Evolutionary conservation across 1,140 invertebrate species (phyloP).

Genomic region (Conopomorpha cramerella): DNA sequence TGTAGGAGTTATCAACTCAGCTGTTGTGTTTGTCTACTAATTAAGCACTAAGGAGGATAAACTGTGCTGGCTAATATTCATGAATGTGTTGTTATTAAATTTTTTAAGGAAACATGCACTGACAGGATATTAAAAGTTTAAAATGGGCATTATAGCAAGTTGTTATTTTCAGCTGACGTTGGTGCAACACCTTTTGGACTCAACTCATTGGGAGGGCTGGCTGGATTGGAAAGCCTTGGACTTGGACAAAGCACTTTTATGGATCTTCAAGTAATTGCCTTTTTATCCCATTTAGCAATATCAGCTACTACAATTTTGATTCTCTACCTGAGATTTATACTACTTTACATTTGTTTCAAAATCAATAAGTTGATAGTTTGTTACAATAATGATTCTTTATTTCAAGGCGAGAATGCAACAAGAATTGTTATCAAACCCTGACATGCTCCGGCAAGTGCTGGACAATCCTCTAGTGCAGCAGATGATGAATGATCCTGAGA

Average conservation of each 20-base stretch:
- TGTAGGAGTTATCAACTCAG: too few species aligned
- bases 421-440: conserved; percentile 90
- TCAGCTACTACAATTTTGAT: too few species aligned
- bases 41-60: too few species aligned
- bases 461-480: conserved; percentile 97
- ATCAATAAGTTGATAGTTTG: too few species aligned
- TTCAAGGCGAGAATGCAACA: conserved; percentile 86
- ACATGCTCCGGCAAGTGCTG: conserved; percentile 90
- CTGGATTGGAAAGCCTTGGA: conserved; percentile 81
- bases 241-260: conserved; percentile 86
- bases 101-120: too few species aligned
- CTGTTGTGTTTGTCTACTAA: too few species aligned
- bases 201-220: conserved; percentile 81
- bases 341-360: too few species aligned
- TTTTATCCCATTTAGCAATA: too few species aligned
- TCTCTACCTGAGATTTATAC: too few species aligned
- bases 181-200: conserved; percentile 78
- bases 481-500: conserved; percentile 96
- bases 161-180: conserved; percentile 67
- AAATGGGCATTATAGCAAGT: too few species aligned
- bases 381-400: conserved; percentile 3
- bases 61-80: too few species aligned
- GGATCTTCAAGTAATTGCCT: conserved; percentile 79
- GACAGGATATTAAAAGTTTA: too few species aligned
- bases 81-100: conserved; percentile 4